These are phyloP conservation scores for Siphlonurus alternatus DNA, from an alignment of 2,888 invertebrate species.

Conservation along the genomic window DNA sequence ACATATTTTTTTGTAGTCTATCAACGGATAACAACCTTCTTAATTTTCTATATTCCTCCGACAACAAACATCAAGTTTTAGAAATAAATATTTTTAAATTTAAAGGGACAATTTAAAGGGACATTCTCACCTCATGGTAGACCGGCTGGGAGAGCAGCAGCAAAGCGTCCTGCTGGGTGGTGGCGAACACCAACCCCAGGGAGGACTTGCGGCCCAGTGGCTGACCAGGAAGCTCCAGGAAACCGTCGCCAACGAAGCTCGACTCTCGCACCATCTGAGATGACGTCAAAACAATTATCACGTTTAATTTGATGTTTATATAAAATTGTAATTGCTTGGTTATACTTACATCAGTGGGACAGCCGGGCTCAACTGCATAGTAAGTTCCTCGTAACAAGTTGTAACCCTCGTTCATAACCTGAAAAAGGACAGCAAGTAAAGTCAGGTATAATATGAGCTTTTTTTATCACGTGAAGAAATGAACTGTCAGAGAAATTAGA, in stretches of 20 bases:
- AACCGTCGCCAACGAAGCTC: constrained; percentile 65
- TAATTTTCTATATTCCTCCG: too few relatives aligned
- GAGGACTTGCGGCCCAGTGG: constrained; percentile 44
- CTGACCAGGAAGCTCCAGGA: constrained; percentile 54
- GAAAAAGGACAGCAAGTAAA: not conserved
- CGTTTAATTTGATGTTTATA: not conserved
- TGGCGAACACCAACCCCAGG: constrained; percentile 60
- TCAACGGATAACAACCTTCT: too few relatives aligned
- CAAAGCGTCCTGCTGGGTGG: constrained; percentile 45
- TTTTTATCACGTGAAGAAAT: too few relatives aligned
- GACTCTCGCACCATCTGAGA: constrained; percentile 43
- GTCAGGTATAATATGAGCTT: too few relatives aligned
- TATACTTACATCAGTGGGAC: constrained; percentile 46
- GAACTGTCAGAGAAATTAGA: too few relatives aligned
- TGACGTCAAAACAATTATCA: not conserved
- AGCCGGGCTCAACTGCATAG: constrained; percentile 55
- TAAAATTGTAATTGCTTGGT: not conserved
- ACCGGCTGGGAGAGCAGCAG: constrained; percentile 38
- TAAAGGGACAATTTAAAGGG: too few relatives aligned
- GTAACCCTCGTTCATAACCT: constrained; percentile 24
- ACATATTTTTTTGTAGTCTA: too few relatives aligned
- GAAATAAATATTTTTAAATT: not conserved
- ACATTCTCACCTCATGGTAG: not conserved
- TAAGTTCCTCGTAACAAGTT: constrained; percentile 52
- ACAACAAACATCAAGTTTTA: too few relatives aligned